phyloP scores from a whole-genome alignment of 2,888 invertebrate species.

The Hypselothyrea guttata region DNA sequence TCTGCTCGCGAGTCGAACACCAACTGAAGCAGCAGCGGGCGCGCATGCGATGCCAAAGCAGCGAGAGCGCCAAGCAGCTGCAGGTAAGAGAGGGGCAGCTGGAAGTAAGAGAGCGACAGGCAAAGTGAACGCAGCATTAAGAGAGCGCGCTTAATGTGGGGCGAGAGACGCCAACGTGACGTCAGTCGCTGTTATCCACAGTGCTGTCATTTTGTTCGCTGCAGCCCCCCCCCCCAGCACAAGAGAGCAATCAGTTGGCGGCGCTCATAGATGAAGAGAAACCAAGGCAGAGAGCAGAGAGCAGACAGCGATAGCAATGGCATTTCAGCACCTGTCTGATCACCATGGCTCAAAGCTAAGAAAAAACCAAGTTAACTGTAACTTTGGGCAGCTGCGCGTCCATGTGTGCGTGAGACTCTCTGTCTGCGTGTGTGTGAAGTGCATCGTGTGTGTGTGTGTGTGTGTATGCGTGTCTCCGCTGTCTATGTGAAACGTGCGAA shows the following conservation, averaged over 20 bases:
- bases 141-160: constrained; percentile 4
- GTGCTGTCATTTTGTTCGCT: too few species aligned
- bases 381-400: constrained; percentile 17
- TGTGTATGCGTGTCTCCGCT: not conserved
- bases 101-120: constrained; percentile 9
- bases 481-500: constrained; percentile 62
- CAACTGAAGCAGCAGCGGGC: constrained; percentile 58
- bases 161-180: too few species aligned
- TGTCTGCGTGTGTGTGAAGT: too few species aligned
- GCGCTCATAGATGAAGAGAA: constrained; percentile 18
- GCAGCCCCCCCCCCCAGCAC: too few species aligned
- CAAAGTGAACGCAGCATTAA: constrained; percentile 1
- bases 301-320: constrained; percentile 23
- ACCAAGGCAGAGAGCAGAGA: constrained; percentile 12
- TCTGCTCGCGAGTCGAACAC: constrained; percentile 43
- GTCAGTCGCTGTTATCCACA: too few species aligned
- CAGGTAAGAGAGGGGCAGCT: constrained; percentile 14
- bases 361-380: constrained; percentile 55
- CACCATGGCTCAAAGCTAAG: constrained; percentile 30
- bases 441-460: constrained; percentile 15
- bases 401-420: constrained; percentile 4
- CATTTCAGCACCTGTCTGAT: constrained; percentile 61
- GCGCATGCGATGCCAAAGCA: constrained; percentile 69
- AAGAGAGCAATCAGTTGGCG: too few species aligned
- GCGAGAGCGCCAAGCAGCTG: not conserved